phyloP scores from a whole-genome alignment of 2,888 invertebrate genomes.

The Melikaiella ostensackeni region DNA sequence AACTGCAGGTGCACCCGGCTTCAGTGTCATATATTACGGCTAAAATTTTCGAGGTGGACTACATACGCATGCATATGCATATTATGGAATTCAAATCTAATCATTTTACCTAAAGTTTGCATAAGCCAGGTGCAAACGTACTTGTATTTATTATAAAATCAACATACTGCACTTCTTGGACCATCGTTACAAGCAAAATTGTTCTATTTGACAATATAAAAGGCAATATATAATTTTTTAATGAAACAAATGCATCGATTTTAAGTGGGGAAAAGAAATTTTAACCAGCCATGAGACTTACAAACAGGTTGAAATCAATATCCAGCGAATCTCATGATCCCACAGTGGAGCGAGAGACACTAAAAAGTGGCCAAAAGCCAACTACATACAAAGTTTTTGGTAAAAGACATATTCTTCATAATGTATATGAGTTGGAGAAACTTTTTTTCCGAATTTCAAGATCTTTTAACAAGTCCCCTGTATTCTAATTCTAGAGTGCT shows the following conservation, averaged over 20 bases:
- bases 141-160: background rate
- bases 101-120: background rate
- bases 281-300: background rate
- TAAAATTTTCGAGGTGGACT: background rate
- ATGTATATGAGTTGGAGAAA: too few species aligned
- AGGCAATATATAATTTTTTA: background rate
- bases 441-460: too few species aligned
- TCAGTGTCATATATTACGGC: background rate
- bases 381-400: too few species aligned
- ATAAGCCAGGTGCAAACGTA: background rate
- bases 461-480: too few species aligned
- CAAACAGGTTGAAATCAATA: slow-evolving; percentile 9
- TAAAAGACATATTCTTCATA: too few species aligned
- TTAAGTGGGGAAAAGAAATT: background rate
- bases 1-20: background rate
- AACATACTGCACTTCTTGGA: background rate
- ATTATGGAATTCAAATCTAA: slow-evolving; percentile 14
- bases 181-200: background rate
- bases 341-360: too few species aligned
- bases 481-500: too few species aligned
- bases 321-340: background rate
- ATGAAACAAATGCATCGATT: background rate
- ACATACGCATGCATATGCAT: background rate
- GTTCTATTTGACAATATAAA: background rate
- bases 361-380: too few species aligned